Evolutionary conservation across 2,888 invertebrate genomes (phyloP), one percentile per base, ranked within the genome.

Genomic region (Drosophila prolongata): DNA sequence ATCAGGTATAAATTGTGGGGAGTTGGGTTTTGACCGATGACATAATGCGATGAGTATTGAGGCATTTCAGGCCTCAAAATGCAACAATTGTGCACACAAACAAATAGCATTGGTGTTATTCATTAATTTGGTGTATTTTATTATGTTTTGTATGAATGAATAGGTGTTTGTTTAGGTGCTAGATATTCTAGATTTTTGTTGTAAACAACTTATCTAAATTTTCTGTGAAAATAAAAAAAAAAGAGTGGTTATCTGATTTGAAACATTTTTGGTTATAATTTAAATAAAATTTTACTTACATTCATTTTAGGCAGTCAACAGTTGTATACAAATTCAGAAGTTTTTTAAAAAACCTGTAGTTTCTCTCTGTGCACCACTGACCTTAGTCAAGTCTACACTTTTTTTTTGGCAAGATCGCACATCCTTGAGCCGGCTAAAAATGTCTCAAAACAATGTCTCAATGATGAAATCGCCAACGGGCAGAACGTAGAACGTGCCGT

Each of bases 391-490:
- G 47, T 57, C 65, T 62, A 67, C 61, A 54, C 71, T 37, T 57
- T 58, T 57, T 57, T 58, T 87, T 62, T 87, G 89, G 90, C 86
- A 88, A 76, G 68, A 70, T 59, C 65, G 27, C 61, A 38, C 47
- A 69, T 89, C 87, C 87, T 87, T 87, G 90, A 44, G 46, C 38
- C 13, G 57, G 70, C 89, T 89, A 89, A 84, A 88, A 86, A 76
- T 80, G 89, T 83, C 87, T 80, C 77, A 73, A 72, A 79, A 62
- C 55, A 43, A 57, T 24, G 24, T 24, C 24, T 87, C 80, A 81
- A 76, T 88, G 87, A 16, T 46, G 46, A 56, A 43, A 59, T 49
- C 46, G 44, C 19, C 40, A 50, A 16, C 50, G 24, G 57, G 9
- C 34, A 67, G 53, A 62, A 64, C 60, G 71, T 78, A 75, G 84